Conservation (phyloP, 2,113 vertebrate species). For the Salminus brasiliensis region DNA sequence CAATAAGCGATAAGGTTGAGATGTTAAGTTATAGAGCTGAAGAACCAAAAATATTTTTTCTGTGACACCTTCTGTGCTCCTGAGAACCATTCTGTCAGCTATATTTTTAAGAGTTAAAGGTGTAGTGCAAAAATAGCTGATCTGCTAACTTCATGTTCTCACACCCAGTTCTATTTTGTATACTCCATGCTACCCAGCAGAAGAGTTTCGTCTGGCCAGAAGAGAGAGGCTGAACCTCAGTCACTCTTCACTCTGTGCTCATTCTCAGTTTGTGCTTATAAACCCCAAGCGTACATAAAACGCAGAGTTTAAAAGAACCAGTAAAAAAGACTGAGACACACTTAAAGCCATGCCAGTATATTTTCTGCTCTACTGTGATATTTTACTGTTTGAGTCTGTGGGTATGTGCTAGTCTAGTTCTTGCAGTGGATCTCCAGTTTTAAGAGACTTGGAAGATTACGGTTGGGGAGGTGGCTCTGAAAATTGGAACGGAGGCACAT, state of each 20-base stretch:
- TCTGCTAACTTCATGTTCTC: conserved; percentile 6
- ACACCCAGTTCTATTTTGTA: conserved; percentile 40
- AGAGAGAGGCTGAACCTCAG: conserved; percentile 21
- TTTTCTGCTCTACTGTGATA: conserved; percentile 3
- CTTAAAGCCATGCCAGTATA: conserved; percentile 9
- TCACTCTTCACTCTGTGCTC: not conserved
- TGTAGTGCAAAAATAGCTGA: not conserved
- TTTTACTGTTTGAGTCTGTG: conserved; percentile 19
- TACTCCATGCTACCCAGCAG: not conserved
- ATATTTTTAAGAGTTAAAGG: not conserved
- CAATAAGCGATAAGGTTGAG: no score
- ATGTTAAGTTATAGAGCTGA: no score
- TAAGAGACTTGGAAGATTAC: not conserved
- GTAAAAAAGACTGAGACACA: conserved; percentile 31
- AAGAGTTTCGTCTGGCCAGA: not conserved
- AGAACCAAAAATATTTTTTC: not conserved
- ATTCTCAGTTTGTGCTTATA: conserved; percentile 45
- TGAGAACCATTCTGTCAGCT: not conserved
- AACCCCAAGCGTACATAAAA: conserved; percentile 40
- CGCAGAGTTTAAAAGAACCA: conserved; percentile 38
- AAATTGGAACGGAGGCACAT: not conserved
- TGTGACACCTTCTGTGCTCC: no score
- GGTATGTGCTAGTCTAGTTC: not conserved
- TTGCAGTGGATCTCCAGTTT: not conserved
- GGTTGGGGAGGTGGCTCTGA: not conserved